Evolutionary conservation across 1,140 invertebrate genomes (phyloP).

Genomic region (Lutraria rhynchaena): DNA sequence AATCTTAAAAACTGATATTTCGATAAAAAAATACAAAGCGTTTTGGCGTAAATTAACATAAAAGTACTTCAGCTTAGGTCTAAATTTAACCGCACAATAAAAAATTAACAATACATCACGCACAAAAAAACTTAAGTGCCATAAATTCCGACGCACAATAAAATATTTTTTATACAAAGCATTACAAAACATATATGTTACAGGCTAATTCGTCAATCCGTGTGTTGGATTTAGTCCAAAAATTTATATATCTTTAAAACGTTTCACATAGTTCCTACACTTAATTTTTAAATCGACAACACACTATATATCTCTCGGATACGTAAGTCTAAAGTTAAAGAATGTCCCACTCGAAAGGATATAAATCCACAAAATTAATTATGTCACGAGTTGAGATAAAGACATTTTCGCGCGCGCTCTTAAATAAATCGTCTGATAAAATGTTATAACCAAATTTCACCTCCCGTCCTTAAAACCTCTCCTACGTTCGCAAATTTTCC

Average conservation of each 20-base stretch:
- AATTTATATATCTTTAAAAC: not conserved
- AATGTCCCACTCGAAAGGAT: too few relatives aligned
- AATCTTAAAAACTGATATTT: not conserved
- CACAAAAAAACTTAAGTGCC: conserved; percentile 12
- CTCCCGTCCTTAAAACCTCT: too few relatives aligned
- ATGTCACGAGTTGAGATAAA: conserved; percentile 31
- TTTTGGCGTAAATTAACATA: not conserved
- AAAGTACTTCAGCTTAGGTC: not conserved
- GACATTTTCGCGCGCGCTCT: conserved; percentile 35
- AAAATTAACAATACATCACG: not conserved
- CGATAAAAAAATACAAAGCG: not conserved
- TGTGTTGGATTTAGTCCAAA: conserved; percentile 15
- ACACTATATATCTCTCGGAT: too few relatives aligned
- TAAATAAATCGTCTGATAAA: not conserved
- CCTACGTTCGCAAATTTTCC: too few relatives aligned
- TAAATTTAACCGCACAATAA: not conserved
- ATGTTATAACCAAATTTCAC: not conserved
- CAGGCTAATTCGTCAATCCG: too few relatives aligned
- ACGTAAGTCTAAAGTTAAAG: not conserved
- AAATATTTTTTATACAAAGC: not conserved
- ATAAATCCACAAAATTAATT: conserved; percentile 18
- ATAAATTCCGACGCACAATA: conserved; percentile 16
- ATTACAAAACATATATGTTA: conserved; percentile 16
- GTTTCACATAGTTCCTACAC: too few relatives aligned
- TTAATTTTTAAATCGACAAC: too few relatives aligned